Evolutionary conservation across 2,888 invertebrate species (phyloP).

Genomic region (Aphidoletes aphidimyza): DNA sequence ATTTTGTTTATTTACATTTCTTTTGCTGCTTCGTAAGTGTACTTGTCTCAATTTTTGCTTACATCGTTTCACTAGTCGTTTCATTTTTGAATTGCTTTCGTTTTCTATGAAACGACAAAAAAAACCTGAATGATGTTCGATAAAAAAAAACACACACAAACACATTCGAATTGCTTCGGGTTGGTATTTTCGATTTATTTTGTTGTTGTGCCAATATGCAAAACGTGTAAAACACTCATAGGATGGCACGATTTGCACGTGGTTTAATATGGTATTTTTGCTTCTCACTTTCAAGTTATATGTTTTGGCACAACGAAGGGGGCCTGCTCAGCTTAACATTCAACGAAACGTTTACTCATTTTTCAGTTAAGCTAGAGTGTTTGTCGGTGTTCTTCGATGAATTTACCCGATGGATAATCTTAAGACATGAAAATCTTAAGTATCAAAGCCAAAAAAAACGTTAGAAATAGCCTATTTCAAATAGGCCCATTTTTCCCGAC

Average conservation of each 20-base stretch:
- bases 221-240: slow-evolving; percentile 1
- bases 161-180: no score
- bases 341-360: no score
- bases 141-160: not conserved
- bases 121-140: slow-evolving; percentile 25
- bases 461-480: not conserved
- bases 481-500: not conserved
- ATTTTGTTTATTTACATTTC: not conserved
- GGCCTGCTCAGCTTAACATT: no score
- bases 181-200: not conserved
- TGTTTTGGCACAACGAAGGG: no score
- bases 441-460: not conserved
- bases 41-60: slow-evolving; percentile 28
- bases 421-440: slow-evolving; percentile 41
- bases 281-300: no score
- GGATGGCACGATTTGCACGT: not conserved
- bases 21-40: not conserved
- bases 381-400: no score
- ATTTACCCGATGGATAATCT: slow-evolving; percentile 14
- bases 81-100: not conserved
- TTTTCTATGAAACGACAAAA: slow-evolving; percentile 10
- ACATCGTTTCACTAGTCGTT: not conserved
- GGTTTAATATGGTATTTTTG: not conserved
- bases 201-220: slow-evolving; percentile 24
- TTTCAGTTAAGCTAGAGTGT: no score